Conservation (phyloP, 2,888 invertebrate genomes). For the Poecilobothrus nobilitatus region DNA sequence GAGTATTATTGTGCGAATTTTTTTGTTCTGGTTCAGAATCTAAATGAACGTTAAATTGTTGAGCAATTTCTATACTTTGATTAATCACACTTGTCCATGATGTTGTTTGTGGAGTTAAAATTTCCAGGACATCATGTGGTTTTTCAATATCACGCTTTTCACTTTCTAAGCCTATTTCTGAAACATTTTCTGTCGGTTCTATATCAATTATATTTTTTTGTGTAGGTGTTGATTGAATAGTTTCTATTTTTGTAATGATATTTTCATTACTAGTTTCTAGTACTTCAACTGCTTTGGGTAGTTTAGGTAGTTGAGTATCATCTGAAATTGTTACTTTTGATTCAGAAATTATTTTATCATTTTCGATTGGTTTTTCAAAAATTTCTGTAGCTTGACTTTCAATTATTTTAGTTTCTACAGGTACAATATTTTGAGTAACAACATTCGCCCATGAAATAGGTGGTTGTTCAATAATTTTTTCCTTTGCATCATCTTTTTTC, state of each 20-base stretch:
- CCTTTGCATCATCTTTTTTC: not conserved
- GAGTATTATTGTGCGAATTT: not conserved
- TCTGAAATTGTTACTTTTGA: too few species aligned
- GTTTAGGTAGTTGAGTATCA: too few species aligned
- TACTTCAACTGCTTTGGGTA: not conserved
- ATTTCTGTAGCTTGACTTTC: too few species aligned
- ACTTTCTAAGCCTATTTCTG: not conserved
- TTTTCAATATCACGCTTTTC: not conserved
- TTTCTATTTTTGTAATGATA: not conserved
- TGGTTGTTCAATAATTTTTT: not conserved
- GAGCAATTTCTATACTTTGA: conserved; percentile 9
- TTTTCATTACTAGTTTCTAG: not conserved
- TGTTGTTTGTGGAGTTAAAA: not conserved
- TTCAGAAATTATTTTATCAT: too few species aligned
- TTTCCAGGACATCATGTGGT: not conserved
- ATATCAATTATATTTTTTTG: not conserved
- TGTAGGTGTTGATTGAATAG: not conserved
- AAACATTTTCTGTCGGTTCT: not conserved
- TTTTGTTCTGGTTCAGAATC: not conserved
- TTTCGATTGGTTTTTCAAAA: too few species aligned
- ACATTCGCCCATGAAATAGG: conserved; percentile 12
- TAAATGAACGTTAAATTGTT: not conserved
- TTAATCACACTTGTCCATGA: conserved; percentile 21
- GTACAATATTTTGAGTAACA: not conserved
- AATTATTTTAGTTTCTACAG: not conserved